These are phyloP conservation scores for Macquaria australasica DNA, from an alignment of 2,113 vertebrate genomes.

Conservation along the genomic window DNA sequence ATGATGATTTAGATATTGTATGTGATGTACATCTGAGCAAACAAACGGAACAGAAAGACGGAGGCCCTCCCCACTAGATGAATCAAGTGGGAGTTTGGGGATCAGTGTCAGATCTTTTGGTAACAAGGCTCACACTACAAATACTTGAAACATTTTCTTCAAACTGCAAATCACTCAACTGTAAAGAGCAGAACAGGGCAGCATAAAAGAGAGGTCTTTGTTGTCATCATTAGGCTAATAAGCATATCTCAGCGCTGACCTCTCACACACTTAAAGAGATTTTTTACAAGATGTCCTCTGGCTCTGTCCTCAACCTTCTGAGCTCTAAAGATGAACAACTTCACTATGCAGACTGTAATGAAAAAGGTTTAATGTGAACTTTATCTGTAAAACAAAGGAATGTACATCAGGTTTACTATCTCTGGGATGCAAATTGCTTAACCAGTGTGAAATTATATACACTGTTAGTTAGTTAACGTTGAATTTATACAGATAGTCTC, in stretches of 20 bases:
- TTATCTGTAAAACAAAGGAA: neutral
- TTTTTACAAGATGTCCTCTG: conserved; percentile 21
- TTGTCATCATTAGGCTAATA: conserved; percentile 23
- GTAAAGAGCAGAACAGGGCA: conserved; percentile 2
- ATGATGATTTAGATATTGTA: neutral
- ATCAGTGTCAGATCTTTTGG: neutral
- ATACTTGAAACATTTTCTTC: neutral
- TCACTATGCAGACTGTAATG: conserved; percentile 11
- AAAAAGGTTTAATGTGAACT: conserved; percentile 5
- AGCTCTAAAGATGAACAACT: conserved; percentile 1
- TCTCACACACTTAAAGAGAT: conserved; percentile 15
- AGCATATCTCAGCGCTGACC: conserved; percentile 6
- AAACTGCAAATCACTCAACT: neutral
- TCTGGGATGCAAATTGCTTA: neutral
- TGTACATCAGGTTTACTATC: neutral
- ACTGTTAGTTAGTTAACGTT: neutral
- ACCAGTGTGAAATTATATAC: neutral
- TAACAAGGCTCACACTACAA: neutral
- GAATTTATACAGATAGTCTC: neutral
- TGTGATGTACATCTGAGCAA: neutral
- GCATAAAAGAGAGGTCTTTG: conserved; percentile 17
- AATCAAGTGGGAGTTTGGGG: neutral
- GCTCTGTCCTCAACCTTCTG: neutral
- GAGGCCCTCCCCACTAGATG: neutral
- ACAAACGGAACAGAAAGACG: neutral